phyloP scores from a whole-genome alignment of 30 jellyfish, hydroid and myxozoan species.

The Aurelia sp. region DNA sequence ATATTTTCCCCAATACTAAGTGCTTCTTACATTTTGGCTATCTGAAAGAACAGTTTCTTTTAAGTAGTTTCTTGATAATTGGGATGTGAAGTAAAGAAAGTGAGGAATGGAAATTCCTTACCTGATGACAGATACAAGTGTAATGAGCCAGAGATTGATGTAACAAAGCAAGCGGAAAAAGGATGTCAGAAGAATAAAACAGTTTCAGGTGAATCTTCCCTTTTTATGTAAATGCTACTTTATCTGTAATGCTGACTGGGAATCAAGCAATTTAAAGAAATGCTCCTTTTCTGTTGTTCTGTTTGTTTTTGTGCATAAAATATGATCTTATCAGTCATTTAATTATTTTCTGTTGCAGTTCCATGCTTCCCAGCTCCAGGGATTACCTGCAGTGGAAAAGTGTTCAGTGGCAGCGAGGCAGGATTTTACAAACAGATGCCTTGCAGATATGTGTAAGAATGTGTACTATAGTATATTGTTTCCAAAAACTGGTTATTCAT shows the following conservation, averaged over 20 bases:
- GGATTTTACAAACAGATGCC: conserved; percentile 81
- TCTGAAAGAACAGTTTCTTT: no score
- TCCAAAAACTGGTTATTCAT: no score
- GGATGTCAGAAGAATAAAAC: conserved; percentile 88
- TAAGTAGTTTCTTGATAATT: no score
- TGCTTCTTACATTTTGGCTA: no score
- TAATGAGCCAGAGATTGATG: conserved; percentile 79
- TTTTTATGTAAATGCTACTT: not conserved
- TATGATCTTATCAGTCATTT: no score
- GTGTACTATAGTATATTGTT: not conserved
- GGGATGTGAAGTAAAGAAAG: no score
- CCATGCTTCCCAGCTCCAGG: conserved; percentile 87
- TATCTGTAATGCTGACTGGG: no score
- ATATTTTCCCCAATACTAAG: no score
- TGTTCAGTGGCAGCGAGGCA: conserved; percentile 42
- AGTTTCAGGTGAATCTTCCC: conserved; percentile 57
- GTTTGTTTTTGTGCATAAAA: no score
- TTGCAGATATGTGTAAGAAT: conserved; percentile 89
- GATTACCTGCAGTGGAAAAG: conserved; percentile 57
- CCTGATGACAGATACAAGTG: conserved; percentile 64
- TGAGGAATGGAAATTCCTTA: not conserved
- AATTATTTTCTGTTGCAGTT: conserved; percentile 12
- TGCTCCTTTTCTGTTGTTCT: no score
- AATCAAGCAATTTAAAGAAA: no score
- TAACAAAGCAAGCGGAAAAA: conserved; percentile 79